phyloP scores from a whole-genome alignment of 1,140 invertebrate species.

The Plectrocnemia conspersa region DNA sequence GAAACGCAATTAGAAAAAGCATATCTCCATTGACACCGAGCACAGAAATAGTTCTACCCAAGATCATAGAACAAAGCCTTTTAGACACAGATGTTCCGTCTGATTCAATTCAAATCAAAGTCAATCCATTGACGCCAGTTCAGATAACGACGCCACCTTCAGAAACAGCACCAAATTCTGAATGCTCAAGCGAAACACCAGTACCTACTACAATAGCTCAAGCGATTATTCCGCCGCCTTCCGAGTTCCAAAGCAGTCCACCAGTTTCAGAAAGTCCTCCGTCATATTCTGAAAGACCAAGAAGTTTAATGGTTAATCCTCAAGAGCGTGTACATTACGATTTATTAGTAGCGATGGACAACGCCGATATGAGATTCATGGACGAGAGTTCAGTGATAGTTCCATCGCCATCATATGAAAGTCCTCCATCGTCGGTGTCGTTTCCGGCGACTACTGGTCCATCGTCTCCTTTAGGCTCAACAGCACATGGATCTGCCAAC shows the following conservation, averaged over 20 bases:
- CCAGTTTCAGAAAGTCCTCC: constrained; percentile 58
- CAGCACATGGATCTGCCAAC: constrained; percentile 40
- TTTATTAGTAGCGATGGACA: constrained; percentile 70
- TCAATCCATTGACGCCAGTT: constrained; percentile 25
- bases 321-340: constrained; percentile 64
- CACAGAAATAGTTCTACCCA: constrained; percentile 54
- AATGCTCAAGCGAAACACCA: constrained; percentile 39
- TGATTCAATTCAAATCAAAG: constrained; percentile 27
- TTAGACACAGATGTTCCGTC: constrained; percentile 56
- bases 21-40: constrained; percentile 39
- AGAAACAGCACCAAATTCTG: constrained; percentile 44
- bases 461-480: constrained; percentile 51
- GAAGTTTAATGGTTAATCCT: constrained; percentile 51
- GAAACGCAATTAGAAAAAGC: constrained; percentile 40
- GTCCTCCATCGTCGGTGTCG: constrained; percentile 63
- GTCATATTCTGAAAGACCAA: constrained; percentile 54
- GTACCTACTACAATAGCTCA: constrained; percentile 54
- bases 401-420: constrained; percentile 69
- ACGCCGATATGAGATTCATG: constrained; percentile 79
- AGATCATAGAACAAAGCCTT: constrained; percentile 62
- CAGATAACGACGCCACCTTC: constrained; percentile 42
- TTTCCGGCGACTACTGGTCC: constrained; percentile 53
- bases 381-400: constrained; percentile 84
- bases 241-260: constrained; percentile 65
- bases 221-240: constrained; percentile 69